These are phyloP conservation scores for Poeciliopsis paucimaculata DNA, from an alignment of 2,797 vertebrate genomes.

Conservation along the genomic window DNA sequence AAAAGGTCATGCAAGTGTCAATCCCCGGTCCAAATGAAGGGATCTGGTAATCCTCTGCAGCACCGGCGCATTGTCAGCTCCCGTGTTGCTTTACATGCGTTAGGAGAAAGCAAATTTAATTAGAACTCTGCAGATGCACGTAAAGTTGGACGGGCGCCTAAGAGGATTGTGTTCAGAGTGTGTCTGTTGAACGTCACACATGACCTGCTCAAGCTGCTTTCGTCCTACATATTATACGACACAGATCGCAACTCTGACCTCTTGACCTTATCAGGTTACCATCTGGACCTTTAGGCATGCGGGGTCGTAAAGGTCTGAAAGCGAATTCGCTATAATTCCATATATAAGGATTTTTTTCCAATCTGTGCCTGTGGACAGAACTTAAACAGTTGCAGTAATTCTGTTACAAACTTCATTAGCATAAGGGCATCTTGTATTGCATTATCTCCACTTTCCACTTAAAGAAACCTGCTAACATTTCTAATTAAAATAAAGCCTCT, in stretches of 20 bases:
- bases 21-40: conserved; percentile 20
- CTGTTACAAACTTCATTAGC: background rate
- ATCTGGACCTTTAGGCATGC: conserved; percentile 47
- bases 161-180: conserved; percentile 63
- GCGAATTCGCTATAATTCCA: conserved; percentile 24
- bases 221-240: conserved; percentile 17
- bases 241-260: conserved; percentile 42
- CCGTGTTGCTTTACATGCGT: conserved; percentile 46
- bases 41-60: conserved; percentile 47
- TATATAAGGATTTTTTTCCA: background rate
- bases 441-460: background rate
- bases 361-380: background rate
- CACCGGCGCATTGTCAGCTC: background rate
- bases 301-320: conserved; percentile 44
- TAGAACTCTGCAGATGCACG: conserved; percentile 52
- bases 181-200: conserved; percentile 28
- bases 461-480: background rate
- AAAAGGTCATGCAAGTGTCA: conserved; percentile 1
- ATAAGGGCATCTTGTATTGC: background rate
- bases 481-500: background rate
- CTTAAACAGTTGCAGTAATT: background rate
- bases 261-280: conserved; percentile 48
- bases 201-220: conserved; percentile 42
- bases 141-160: conserved; percentile 61
- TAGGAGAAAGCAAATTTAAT: conserved; percentile 59